phyloP scores from a whole-genome alignment of 2,113 vertebrate species.

The Chroicocephalus ridibundus region DNA sequence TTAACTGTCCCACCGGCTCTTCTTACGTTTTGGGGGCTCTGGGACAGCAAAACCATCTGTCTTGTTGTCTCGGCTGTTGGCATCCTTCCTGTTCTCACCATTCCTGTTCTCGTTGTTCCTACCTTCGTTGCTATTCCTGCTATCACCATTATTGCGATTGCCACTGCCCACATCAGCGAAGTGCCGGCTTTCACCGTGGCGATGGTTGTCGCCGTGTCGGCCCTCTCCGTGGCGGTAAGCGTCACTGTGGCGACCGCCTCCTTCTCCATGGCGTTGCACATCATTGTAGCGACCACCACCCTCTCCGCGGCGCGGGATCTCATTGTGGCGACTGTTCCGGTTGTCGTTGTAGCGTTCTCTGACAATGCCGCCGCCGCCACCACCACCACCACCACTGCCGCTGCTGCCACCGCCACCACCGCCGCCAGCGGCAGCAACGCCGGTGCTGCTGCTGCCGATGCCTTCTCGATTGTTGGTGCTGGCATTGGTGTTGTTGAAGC shows the following conservation, averaged over 20 bases:
- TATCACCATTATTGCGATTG: constrained; percentile 41
- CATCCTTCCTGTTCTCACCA: constrained; percentile 64
- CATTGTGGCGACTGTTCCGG: constrained; percentile 68
- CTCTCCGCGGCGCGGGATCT: constrained; percentile 71
- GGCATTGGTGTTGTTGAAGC: constrained; percentile 60
- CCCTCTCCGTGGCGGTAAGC: constrained; percentile 19
- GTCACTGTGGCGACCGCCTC: constrained; percentile 34
- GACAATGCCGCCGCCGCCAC: neutral
- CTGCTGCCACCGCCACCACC: constrained; percentile 65
- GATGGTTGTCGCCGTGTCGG: neutral
- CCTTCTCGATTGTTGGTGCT: constrained; percentile 69
- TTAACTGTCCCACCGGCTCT: constrained; percentile 98
- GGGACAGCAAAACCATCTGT: constrained; percentile 92
- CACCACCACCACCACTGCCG: constrained; percentile 64
- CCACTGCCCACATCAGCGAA: neutral
- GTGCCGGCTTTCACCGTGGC: constrained; percentile 71
- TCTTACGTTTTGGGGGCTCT: constrained; percentile 94
- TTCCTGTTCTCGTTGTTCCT: constrained; percentile 70
- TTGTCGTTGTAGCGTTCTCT: constrained; percentile 68
- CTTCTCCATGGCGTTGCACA: constrained; percentile 53
- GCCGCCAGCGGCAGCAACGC: constrained; percentile 38
- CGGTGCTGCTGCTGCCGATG: neutral
- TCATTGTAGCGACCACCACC: constrained; percentile 67
- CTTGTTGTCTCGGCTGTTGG: constrained; percentile 71
- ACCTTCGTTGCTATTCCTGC: constrained; percentile 67